These are phyloP conservation scores for Cylindroiulus punctatus DNA, from an alignment of 2,888 invertebrate species.

Conservation along the genomic window DNA sequence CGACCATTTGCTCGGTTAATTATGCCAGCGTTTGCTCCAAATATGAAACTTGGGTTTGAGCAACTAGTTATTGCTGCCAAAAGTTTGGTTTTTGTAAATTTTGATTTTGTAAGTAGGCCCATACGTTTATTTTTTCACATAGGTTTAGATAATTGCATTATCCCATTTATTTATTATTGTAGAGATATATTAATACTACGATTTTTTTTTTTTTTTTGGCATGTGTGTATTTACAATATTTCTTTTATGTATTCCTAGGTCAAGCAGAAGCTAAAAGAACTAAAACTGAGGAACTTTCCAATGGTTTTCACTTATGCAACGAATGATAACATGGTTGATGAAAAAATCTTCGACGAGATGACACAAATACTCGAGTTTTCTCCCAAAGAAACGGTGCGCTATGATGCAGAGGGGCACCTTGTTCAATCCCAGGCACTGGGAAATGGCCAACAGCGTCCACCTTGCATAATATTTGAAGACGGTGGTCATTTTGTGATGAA, in stretches of 20 bases:
- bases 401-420: neutral
- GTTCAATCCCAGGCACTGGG: neutral
- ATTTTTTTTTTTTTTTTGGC: too few species aligned
- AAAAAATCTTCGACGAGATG: neutral
- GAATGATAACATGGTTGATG: neutral
- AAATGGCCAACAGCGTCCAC: neutral
- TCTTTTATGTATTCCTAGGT: neutral
- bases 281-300: neutral
- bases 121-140: too few species aligned
- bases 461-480: constrained; percentile 25
- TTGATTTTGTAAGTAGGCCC: neutral
- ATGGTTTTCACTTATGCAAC: neutral
- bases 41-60: neutral
- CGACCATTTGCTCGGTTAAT: neutral
- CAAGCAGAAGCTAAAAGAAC: neutral
- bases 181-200: too few species aligned
- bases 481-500: constrained; percentile 45
- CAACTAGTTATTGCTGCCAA: neutral
- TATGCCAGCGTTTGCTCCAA: neutral
- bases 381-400: neutral
- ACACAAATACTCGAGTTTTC: neutral
- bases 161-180: too few species aligned
- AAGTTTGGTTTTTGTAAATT: constrained; percentile 29
- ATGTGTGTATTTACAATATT: too few species aligned
- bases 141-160: too few species aligned